phyloP scores from a whole-genome alignment of 30 jellyfish, hydroid and myxozoan species.

The Aurelia aurita region DNA sequence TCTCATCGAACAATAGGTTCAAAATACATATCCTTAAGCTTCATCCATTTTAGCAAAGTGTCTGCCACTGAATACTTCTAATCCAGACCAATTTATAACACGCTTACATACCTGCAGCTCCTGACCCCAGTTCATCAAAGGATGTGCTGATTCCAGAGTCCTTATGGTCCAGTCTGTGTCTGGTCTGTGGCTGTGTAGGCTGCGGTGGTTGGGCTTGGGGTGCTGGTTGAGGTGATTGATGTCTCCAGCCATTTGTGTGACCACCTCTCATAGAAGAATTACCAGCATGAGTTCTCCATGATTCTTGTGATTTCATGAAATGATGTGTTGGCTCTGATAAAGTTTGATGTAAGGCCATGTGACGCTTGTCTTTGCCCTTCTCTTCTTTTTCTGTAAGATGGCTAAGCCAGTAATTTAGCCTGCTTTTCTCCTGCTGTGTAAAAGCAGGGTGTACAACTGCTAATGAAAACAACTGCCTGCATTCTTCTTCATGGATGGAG shows the following conservation, averaged over 20 bases:
- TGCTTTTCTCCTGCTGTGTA: constrained; percentile 89
- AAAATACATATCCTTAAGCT: too few relatives aligned
- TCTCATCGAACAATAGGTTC: too few relatives aligned
- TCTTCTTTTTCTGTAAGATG: constrained; percentile 90
- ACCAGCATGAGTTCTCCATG: constrained; percentile 54
- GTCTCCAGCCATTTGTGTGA: constrained; percentile 94
- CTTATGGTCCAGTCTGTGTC: constrained; percentile 78
- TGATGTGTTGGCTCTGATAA: constrained; percentile 82
- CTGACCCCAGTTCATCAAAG: constrained; percentile 75
- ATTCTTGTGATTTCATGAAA: constrained; percentile 34
- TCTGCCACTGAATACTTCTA: too few relatives aligned
- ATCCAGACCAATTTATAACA: too few relatives aligned
- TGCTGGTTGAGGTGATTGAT: constrained; percentile 10
- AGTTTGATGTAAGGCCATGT: constrained; percentile 51
- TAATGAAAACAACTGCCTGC: constrained; percentile 92
- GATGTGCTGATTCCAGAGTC: constrained; percentile 99
- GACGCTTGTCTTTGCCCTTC: constrained; percentile 61
- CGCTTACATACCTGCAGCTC: constrained; percentile 35
- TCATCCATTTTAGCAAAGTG: too few relatives aligned
- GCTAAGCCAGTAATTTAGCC: constrained; percentile 90
- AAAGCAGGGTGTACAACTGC: constrained; percentile 98
- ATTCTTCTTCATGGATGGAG: constrained; percentile 95
- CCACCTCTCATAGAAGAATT: constrained; percentile 27
- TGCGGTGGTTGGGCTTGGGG: constrained; percentile 39
- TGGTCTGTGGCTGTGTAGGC: constrained; percentile 41